These are phyloP conservation scores for Triops longicaudatus DNA, from an alignment of 1,140 invertebrate genomes.

Conservation along the genomic window DNA sequence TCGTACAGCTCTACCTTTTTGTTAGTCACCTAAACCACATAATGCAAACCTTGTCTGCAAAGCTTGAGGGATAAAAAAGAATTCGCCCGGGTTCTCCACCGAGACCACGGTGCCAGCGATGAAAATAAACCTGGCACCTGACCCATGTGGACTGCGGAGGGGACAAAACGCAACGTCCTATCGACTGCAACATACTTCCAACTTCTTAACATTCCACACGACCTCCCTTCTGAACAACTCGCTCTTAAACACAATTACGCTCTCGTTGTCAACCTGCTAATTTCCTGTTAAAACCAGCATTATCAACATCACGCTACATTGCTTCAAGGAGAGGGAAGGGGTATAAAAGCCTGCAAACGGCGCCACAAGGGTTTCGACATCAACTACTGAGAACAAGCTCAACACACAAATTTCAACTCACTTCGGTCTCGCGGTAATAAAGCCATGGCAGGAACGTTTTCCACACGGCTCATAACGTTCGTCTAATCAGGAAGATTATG, in stretches of 20 bases:
- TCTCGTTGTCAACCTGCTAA: too few species aligned
- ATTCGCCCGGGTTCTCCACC: not conserved
- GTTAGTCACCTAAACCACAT: not conserved
- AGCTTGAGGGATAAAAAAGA: not conserved
- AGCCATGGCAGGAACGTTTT: not conserved
- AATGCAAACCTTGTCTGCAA: not conserved
- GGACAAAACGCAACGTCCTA: not conserved
- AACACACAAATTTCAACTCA: not conserved
- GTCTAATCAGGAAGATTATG: not conserved
- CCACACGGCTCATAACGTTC: not conserved
- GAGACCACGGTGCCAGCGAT: constrained; percentile 5
- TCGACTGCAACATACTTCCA: not conserved
- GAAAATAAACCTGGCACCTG: constrained; percentile 12
- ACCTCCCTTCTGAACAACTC: too few species aligned
- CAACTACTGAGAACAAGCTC: too few species aligned
- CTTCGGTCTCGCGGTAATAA: not conserved
- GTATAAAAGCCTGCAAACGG: too few species aligned
- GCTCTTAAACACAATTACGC: too few species aligned
- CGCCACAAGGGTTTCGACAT: too few species aligned
- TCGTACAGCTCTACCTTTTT: not conserved
- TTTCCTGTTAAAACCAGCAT: too few species aligned
- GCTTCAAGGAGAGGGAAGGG: too few species aligned
- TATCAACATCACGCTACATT: too few species aligned
- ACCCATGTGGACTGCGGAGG: not conserved
- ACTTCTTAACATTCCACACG: not conserved